Percentiles rank a stretch among this genome's conserved stretches.
Evolutionary conservation across 2,888 invertebrate species (phyloP).

Genomic region (Serrognathus titanus): DNA sequence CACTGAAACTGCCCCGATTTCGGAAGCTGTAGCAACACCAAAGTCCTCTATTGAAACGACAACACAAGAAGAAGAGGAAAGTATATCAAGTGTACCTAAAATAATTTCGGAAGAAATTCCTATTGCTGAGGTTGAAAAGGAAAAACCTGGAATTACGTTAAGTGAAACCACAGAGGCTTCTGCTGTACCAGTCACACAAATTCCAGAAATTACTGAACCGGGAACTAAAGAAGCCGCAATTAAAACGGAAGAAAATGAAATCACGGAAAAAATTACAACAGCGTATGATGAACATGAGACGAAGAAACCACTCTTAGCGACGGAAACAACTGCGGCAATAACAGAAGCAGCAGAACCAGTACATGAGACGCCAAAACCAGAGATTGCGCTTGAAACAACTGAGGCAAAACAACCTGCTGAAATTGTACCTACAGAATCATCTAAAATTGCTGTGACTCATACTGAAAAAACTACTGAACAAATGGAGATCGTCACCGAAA

Average conservation of each 20-base stretch:
- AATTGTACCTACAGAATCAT: conserved; percentile 4
- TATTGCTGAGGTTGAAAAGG: not conserved
- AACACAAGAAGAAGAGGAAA: not conserved
- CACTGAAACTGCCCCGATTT: no score
- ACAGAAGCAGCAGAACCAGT: not conserved
- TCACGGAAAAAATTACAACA: not conserved
- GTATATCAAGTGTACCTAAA: not conserved
- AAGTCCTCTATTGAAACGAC: not conserved
- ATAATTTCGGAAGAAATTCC: not conserved
- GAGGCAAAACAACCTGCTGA: not conserved
- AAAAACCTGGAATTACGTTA: not conserved
- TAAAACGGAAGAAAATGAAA: conserved; percentile 16
- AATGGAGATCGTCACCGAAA: conserved; percentile 13
- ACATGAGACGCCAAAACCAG: conserved; percentile 3
- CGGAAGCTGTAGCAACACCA: conserved; percentile 2
- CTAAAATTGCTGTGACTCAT: conserved; percentile 10
- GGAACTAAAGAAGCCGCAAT: conserved; percentile 9
- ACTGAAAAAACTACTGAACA: conserved; percentile 10
- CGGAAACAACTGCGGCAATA: not conserved
- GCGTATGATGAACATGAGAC: not conserved
- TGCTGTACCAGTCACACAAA: not conserved
- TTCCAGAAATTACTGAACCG: not conserved
- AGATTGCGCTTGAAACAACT: conserved; percentile 8
- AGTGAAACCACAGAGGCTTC: not conserved
- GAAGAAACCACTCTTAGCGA: not conserved